Evolutionary conservation across 2,797 vertebrate species (phyloP).

Genomic region (Apogon talboti): DNA sequence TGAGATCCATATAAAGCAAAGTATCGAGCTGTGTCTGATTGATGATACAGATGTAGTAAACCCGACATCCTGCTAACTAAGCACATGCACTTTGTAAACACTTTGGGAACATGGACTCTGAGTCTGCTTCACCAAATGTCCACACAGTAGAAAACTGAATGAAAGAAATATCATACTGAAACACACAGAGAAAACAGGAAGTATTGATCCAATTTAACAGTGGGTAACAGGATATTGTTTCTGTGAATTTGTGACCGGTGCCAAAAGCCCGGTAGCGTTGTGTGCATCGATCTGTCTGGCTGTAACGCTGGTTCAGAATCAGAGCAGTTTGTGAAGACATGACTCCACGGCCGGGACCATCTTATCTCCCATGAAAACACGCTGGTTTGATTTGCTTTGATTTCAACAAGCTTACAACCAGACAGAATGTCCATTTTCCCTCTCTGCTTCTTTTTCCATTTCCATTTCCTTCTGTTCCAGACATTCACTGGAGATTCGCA

Average conservation of each 20-base stretch:
- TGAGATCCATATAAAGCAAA: no score
- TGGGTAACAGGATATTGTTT: constrained; percentile 30
- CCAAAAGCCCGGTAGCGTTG: constrained; percentile 16
- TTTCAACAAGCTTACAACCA: no score
- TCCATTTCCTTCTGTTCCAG: no score
- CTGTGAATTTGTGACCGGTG: constrained; percentile 26
- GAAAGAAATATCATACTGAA: constrained; percentile 10
- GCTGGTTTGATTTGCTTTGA: neutral
- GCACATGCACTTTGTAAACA: neutral
- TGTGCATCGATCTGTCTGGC: constrained; percentile 38
- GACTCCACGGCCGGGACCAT: constrained; percentile 24
- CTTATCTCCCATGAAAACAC: constrained; percentile 29
- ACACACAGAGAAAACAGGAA: constrained; percentile 11
- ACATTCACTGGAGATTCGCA: no score
- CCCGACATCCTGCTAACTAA: no score
- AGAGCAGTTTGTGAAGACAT: constrained; percentile 34
- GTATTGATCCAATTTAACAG: constrained; percentile 32
- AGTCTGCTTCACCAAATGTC: constrained; percentile 4
- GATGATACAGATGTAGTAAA: no score
- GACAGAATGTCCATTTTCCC: no score
- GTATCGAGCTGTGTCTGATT: no score
- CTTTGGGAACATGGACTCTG: no score
- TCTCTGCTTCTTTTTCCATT: no score
- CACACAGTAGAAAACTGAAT: neutral
- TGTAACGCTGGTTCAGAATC: constrained; percentile 27